Evolutionary conservation across 2,113 vertebrate genomes (phyloP).

Genomic region (Microtus oregoni): DNA sequence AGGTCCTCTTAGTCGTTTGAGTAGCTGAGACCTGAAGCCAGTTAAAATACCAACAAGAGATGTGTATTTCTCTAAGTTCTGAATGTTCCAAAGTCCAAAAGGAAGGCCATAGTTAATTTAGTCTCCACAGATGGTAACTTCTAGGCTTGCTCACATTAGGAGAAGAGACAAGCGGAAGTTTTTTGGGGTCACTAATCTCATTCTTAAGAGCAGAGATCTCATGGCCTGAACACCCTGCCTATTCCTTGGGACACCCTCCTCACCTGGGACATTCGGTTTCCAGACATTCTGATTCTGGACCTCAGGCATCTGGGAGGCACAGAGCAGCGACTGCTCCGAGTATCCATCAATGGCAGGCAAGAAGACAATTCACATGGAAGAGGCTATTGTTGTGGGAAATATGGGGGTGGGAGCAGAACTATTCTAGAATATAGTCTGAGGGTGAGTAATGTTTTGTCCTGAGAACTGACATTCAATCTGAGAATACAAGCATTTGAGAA

Average conservation of each 20-base stretch:
- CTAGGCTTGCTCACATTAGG: neutral
- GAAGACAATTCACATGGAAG: neutral
- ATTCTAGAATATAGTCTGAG: neutral
- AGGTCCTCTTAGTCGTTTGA: no score
- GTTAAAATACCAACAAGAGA: neutral
- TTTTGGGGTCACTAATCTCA: neutral
- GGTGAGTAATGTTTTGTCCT: neutral
- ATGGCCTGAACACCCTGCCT: neutral
- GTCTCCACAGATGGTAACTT: no score
- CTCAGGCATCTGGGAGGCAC: no score
- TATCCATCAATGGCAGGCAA: neutral
- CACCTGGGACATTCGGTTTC: fast-evolving
- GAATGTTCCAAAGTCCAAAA: neutral
- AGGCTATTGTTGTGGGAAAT: no score
- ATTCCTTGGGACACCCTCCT: no score
- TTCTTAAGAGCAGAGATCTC: no score
- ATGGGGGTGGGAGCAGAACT: no score
- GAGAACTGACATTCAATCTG: neutral
- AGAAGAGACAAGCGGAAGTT: neutral
- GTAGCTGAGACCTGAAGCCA: neutral
- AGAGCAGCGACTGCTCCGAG: neutral
- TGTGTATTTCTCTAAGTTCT: neutral
- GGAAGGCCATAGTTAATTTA: fast-evolving
- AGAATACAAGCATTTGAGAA: no score
- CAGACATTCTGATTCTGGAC: neutral